Percentiles rank a stretch among this genome's conserved stretches.
These are phyloP conservation scores for Sisor rabdophorus DNA, from an alignment of 2,113 vertebrate species.

Conservation along the genomic window DNA sequence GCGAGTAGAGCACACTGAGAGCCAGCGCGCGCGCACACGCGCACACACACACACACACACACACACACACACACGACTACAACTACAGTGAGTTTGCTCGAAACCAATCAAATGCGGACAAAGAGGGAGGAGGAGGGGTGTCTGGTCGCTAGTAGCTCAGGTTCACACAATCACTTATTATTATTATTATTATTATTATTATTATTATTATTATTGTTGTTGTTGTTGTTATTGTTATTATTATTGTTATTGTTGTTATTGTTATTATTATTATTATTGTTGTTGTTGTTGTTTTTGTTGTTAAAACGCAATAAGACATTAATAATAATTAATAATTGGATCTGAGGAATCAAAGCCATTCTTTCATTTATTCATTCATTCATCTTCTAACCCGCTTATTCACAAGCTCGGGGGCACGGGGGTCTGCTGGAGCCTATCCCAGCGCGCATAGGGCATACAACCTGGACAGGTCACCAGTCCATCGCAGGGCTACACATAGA, in stretches of 20 bases:
- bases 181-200: background rate
- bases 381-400: no score
- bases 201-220: background rate
- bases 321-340: no score
- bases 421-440: no score
- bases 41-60: background rate
- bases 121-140: conserved; percentile 27
- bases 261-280: no score
- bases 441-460: no score
- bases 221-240: background rate
- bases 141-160: background rate
- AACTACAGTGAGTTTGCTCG: conserved; percentile 55
- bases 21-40: background rate
- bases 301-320: no score
- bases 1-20: conserved; percentile 42
- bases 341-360: no score
- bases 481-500: no score
- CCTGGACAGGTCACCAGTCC: no score
- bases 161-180: background rate
- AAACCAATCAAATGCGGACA: conserved; percentile 58
- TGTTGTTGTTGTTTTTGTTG: no score
- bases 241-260: background rate
- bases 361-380: no score
- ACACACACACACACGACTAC: background rate
- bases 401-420: no score